Evolutionary conservation across 2,888 invertebrate genomes (phyloP), one percentile per base, ranked within the genome.

Genomic region (Dynastes tityus): DNA sequence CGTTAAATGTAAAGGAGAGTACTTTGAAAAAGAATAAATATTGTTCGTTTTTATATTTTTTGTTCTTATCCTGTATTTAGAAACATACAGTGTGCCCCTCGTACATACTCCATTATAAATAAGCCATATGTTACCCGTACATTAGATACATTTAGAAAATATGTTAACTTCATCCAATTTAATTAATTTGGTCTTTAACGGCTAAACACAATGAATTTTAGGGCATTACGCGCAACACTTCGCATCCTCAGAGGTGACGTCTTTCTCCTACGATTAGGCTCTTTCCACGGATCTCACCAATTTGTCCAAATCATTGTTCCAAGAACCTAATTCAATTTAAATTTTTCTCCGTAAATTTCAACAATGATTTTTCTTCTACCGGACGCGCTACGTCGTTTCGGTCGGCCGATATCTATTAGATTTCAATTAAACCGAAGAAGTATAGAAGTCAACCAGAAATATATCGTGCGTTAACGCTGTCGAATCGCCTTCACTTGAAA

Each of bases 341-440:
- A 22, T 22, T 55, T 55, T 55, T 55, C 55, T 55, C 22, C 16
- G 55, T 55, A 55, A 55, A 55, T 22, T 55, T 55, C 22, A 22
- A 55, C 8, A 22, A 55, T 55, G 22, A 55, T 55, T 55, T 55
- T 55, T 55, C 55, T 55, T 16, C 55, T 16, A 22, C 2, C 22
- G 55, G 55, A 55, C 8, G 22, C 22, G 22, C n/a, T 22, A 55
- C 16, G 16, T 6, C 22, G 55, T 55, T 55, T 55, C 55, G 22
- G 55, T 16, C 55, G 55, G 3, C 22, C 22, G 55, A 27, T 55
- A 22, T 27, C 55, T 16, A 55, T 22, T 55, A 55, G 22, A 55
- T 55, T 55, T 55, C 55, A 55, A 55, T 55, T 55, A 55, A 55
- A 55, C 16, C 55, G 55, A 22, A 55, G 55, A 55, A 22, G 22